A percentile compares a stretch with the other conserved stretches of the same genome.
These are phyloP conservation scores for Phrynocephalus guinanensis DNA, from an alignment of 2,797 vertebrate species.

Conservation along the genomic window DNA sequence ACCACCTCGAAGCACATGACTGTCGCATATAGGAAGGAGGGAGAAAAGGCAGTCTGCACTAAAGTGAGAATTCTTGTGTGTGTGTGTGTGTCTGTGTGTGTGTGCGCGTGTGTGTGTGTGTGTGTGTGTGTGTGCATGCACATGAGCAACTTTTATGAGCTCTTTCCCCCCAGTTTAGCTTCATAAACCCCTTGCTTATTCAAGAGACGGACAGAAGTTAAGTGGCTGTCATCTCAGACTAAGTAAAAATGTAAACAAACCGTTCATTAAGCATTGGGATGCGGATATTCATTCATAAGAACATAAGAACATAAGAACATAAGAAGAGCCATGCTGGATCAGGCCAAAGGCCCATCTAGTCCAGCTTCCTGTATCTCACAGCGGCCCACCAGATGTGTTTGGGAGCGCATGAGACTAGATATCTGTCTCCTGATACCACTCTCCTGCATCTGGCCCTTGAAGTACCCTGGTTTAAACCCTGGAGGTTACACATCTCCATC, in stretches of 20 bases:
- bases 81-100: not conserved
- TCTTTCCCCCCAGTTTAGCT: not conserved
- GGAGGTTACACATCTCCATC: too few relatives aligned
- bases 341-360: too few relatives aligned
- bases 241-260: conserved; percentile 1
- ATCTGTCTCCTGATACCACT: too few relatives aligned
- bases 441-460: too few relatives aligned
- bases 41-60: not conserved
- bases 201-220: not conserved
- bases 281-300: not conserved
- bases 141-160: not conserved
- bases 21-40: not conserved
- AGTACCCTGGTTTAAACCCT: too few relatives aligned
- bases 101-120: not conserved
- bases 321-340: too few relatives aligned
- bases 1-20: not conserved
- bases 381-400: too few relatives aligned
- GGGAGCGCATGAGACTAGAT: too few relatives aligned
- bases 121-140: too few relatives aligned
- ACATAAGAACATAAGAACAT: too few relatives aligned
- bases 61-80: not conserved
- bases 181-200: not conserved
- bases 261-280: not conserved
- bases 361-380: too few relatives aligned
- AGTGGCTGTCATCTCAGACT: not conserved